Evolutionary conservation across 2,797 vertebrate genomes (phyloP).

Genomic region (Schizopygopsis pylzovi): DNA sequence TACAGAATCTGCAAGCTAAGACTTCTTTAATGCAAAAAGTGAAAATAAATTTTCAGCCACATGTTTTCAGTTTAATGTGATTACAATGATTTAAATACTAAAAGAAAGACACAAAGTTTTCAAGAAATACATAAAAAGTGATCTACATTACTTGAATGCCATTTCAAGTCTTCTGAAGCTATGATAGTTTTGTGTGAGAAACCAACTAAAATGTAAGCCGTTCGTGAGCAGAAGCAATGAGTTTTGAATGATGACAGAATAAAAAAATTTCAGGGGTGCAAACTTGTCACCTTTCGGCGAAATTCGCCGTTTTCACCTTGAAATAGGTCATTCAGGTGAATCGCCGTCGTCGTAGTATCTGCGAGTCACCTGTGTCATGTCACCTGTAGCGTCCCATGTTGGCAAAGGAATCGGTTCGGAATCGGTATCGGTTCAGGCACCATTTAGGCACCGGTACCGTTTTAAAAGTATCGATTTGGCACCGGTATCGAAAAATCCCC

Average conservation of each 20-base stretch:
- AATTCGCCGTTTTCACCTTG: no score
- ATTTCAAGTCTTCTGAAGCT: not conserved
- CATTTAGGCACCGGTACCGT: no score
- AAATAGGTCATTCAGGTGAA: no score
- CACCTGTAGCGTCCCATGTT: no score
- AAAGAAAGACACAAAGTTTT: not conserved
- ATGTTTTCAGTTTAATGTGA: not conserved
- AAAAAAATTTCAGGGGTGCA: fast-evolving
- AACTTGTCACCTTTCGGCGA: no score
- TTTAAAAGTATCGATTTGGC: no score
- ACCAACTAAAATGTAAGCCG: not conserved
- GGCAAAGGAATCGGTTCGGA: no score
- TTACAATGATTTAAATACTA: not conserved
- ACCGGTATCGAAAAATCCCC: no score
- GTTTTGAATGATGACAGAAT: not conserved
- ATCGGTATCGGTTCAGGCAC: no score
- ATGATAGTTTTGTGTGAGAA: not conserved
- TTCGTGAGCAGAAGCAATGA: not conserved
- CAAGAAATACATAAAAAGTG: not conserved
- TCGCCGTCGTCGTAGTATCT: no score
- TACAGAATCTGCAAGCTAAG: not conserved
- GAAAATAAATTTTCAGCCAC: no score
- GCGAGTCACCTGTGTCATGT: no score
- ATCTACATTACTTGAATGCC: not conserved
- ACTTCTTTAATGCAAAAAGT: not conserved